Base-by-base conservation (phyloP, 2,113 vertebrate species). In the Alaudala cheleensis region DNA sequence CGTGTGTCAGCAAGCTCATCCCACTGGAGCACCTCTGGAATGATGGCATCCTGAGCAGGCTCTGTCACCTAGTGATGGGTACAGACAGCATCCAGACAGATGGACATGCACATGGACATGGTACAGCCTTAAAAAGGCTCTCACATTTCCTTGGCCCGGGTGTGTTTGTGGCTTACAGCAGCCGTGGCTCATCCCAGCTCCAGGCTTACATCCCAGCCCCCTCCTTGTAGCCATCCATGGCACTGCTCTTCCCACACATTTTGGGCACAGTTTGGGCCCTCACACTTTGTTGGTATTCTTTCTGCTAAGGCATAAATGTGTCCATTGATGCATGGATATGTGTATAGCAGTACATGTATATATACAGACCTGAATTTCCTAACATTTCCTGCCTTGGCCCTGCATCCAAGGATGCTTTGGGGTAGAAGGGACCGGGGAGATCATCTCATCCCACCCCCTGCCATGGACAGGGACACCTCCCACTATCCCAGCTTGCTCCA, bases 151-250 rank as follows among this genome's bases (percentile, higher is more conserved):
- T 8, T 5, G 31, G 39, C 39, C 39, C 0, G 1, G 20, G 14
- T 0, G 0, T 23, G 62, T 1, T 24, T 6, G 0, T 33, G 49
- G 42, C 39, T 45, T 1, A 2, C 47, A 37, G 70, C 23, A 17
- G 45, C 74, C 1, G 0, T 0, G 2, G 25, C 50, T 64, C 53
- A 16, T 21, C 62, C 45, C 70, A 0, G 3, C 70, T 23, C 58
- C 77, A 70, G 82, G 80, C 58, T 70, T 14, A 4, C 3, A 2
- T n/a, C 74, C 78, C 78, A 69, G 51, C 34, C 39, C 44, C 53
- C 40, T 67, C 57, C 70, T 22, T 2, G 1, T 40, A 34, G 22
- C 50, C 12, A 1, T 6, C 22, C 40, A 4, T 40, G 51, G 33
- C 21, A 2, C 24, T 4, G 69, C 64, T 51, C 84, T 53, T 47